These are phyloP conservation scores for Diloba caeruleocephala DNA, from an alignment of 2,888 invertebrate species.

Conservation along the genomic window DNA sequence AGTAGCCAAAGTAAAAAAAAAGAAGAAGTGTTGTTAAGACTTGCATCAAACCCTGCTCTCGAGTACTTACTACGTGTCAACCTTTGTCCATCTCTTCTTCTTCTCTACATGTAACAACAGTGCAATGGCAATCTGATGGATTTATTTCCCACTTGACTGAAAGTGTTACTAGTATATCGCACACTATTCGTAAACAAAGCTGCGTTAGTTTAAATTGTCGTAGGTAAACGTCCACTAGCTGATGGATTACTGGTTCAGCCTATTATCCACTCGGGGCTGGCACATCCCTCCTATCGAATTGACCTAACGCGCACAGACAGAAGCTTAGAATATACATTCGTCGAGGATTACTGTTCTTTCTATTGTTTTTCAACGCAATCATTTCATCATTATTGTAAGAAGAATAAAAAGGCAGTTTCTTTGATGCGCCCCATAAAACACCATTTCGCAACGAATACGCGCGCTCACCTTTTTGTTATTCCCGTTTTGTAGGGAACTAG, in stretches of 20 bases:
- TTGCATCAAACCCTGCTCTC: too few relatives aligned
- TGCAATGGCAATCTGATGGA: too few relatives aligned
- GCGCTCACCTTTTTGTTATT: slow-evolving; percentile 62
- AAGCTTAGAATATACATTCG: slow-evolving; percentile 1
- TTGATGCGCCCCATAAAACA: slow-evolving; percentile 56
- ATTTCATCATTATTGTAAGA: slow-evolving; percentile 42
- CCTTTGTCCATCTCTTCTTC: too few relatives aligned
- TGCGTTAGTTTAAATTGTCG: background rate
- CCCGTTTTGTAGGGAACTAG: slow-evolving; percentile 61
- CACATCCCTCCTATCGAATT: background rate
- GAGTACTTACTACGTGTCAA: too few relatives aligned
- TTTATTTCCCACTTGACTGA: too few relatives aligned
- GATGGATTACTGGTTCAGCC: background rate
- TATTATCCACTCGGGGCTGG: background rate
- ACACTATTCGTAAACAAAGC: background rate
- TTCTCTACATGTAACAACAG: too few relatives aligned
- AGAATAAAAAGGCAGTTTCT: slow-evolving; percentile 53
- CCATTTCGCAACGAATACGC: slow-evolving; percentile 51
- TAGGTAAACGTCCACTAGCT: background rate
- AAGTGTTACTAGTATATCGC: too few relatives aligned
- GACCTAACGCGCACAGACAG: background rate
- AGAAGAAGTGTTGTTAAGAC: too few relatives aligned
- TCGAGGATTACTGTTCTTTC: slow-evolving; percentile 3
- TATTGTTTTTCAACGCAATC: slow-evolving; percentile 30
- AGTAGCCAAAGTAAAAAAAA: too few relatives aligned